Percentiles rank a stretch among this genome's conserved stretches.
Conservation (phyloP, 2,888 invertebrate species). For the Calliopum simillimum region DNA sequence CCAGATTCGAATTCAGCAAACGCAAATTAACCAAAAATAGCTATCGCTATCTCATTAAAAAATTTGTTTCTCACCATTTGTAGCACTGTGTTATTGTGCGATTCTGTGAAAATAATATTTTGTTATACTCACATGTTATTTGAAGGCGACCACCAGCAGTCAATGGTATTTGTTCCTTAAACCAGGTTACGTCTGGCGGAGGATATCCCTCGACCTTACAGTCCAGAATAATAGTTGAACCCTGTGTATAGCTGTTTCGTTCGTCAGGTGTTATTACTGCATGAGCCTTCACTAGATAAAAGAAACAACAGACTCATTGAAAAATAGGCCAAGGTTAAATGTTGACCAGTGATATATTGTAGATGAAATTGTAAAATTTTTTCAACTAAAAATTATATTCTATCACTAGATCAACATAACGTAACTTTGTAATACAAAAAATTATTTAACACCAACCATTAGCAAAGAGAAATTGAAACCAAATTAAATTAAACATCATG, state of each 20-base stretch:
- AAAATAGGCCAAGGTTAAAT: neutral
- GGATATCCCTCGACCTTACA: constrained; percentile 86
- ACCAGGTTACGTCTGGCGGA: constrained; percentile 82
- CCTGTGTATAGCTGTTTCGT: constrained; percentile 70
- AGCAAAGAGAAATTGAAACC: too few relatives aligned
- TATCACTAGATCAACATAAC: neutral
- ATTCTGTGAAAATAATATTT: too few relatives aligned
- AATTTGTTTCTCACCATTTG: too few relatives aligned
- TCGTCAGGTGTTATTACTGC: constrained; percentile 73
- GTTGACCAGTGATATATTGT: too few relatives aligned
- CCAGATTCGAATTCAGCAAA: too few relatives aligned
- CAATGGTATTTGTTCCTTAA: constrained; percentile 77
- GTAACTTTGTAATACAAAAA: too few relatives aligned
- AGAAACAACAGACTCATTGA: neutral
- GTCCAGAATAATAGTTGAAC: constrained; percentile 76
- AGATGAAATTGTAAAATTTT: neutral
- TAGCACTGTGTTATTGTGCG: too few relatives aligned
- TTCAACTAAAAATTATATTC: neutral
- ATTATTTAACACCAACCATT: too few relatives aligned
- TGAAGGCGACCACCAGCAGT: constrained; percentile 71
- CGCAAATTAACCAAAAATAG: too few relatives aligned
- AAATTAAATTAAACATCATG: constrained; percentile 26
- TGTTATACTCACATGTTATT: constrained; percentile 72
- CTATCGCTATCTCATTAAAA: too few relatives aligned
- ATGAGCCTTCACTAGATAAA: constrained; percentile 67